These are phyloP conservation scores for Ceratina calcarata DNA, from an alignment of 1,140 invertebrate genomes.

Conservation along the genomic window DNA sequence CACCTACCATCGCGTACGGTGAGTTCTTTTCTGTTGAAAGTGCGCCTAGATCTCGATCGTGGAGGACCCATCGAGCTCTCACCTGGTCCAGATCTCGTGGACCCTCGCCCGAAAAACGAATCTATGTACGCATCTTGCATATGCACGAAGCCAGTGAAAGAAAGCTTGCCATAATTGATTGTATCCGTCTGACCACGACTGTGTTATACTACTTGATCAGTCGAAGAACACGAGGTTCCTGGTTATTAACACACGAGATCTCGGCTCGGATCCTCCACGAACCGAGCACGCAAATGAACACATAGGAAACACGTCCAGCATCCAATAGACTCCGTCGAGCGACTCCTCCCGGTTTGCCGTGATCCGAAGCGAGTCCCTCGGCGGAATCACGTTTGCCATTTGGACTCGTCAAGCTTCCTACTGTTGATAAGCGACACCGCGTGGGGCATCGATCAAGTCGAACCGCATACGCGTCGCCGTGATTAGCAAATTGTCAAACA, in stretches of 20 bases:
- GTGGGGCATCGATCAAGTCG: conserved; percentile 38
- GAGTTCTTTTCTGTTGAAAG: conserved; percentile 76
- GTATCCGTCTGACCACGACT: no score
- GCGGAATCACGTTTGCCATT: background rate
- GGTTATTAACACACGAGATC: no score
- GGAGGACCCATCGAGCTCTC: conserved; percentile 5
- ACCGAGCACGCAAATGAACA: conserved; percentile 44
- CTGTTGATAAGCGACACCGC: conserved; percentile 48
- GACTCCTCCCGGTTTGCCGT: background rate
- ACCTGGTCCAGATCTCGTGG: background rate
- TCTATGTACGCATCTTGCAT: no score
- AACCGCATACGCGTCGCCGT: conserved; percentile 55
- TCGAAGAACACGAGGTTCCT: no score
- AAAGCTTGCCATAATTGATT: background rate
- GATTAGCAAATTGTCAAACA: background rate
- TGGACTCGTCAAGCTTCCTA: conserved; percentile 42
- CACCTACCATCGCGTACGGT: conserved; percentile 79
- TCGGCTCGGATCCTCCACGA: conserved; percentile 42
- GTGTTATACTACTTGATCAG: no score
- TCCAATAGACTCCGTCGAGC: conserved; percentile 36
- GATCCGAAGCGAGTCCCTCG: background rate
- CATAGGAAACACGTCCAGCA: conserved; percentile 51
- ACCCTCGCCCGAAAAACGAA: background rate
- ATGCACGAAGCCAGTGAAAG: background rate
- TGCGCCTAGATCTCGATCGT: conserved; percentile 62